These are phyloP conservation scores for Brenthis ino DNA, from an alignment of 2,888 invertebrate species.

Conservation along the genomic window DNA sequence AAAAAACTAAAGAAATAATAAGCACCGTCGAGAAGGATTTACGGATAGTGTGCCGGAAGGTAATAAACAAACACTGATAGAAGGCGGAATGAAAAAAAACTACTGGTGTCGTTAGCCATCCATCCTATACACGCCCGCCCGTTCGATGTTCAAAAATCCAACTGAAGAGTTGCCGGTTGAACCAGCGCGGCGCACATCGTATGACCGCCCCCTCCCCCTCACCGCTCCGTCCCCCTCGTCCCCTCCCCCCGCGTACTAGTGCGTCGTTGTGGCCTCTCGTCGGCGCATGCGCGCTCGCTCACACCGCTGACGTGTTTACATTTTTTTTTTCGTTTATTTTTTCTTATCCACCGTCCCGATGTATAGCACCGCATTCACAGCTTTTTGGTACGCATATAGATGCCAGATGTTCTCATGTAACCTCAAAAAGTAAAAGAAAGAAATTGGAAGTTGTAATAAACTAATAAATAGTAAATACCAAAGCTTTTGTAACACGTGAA, in stretches of 20 bases:
- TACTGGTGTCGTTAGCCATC: constrained; percentile 82
- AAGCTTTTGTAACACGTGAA: constrained; percentile 22
- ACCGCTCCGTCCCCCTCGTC: constrained; percentile 44
- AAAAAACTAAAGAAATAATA: constrained; percentile 57
- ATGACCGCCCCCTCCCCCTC: constrained; percentile 46
- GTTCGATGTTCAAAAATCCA: constrained; percentile 82
- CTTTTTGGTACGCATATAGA: constrained; percentile 37
- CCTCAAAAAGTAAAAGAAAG: constrained; percentile 28
- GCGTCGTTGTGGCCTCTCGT: constrained; percentile 62
- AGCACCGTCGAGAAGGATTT: constrained; percentile 79
- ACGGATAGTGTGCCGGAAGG: constrained; percentile 74
- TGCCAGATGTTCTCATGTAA: constrained; percentile 41
- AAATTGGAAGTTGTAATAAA: constrained; percentile 19
- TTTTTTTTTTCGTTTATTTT: constrained; percentile 68
- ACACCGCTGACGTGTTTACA: constrained; percentile 78
- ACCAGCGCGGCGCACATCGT: constrained; percentile 53
- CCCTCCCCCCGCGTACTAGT: constrained; percentile 44
- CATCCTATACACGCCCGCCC: constrained; percentile 82
- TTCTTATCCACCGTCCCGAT: constrained; percentile 46
- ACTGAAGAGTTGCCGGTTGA: constrained; percentile 64
- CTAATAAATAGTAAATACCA: neutral
- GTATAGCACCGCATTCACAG: constrained; percentile 38
- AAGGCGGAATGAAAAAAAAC: constrained; percentile 83
- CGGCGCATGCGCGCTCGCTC: constrained; percentile 73
- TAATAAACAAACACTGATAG: constrained; percentile 78